A percentile compares a stretch with the other conserved stretches of the same genome.
Evolutionary conservation across 2,888 invertebrate species (phyloP).

Genomic region (Serrognathus titanus): DNA sequence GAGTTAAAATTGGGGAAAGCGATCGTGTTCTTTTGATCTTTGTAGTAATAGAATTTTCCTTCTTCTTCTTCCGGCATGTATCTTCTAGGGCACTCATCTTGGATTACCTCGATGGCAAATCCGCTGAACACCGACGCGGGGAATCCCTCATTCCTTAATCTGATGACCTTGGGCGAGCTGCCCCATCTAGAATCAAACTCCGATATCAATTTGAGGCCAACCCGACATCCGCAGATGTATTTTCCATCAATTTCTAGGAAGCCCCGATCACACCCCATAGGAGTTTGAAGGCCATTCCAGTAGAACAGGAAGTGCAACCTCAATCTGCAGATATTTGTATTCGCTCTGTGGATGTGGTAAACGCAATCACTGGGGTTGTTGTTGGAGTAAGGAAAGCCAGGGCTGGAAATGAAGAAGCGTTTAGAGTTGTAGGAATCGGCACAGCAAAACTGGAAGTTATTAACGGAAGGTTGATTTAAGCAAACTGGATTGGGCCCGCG

Average conservation of each 20-base stretch:
- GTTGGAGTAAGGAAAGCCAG: constrained; percentile 54
- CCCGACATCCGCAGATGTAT: constrained; percentile 57
- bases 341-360: constrained; percentile 51
- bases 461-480: neutral
- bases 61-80: constrained; percentile 26
- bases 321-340: constrained; percentile 52
- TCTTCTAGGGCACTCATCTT: constrained; percentile 53
- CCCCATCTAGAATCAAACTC: constrained; percentile 42
- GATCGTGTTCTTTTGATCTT: constrained; percentile 31
- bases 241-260: constrained; percentile 57
- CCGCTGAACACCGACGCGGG: constrained; percentile 47
- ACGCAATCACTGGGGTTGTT: constrained; percentile 50
- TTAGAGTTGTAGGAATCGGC: constrained; percentile 45
- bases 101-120: constrained; percentile 55
- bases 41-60: constrained; percentile 22
- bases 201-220: constrained; percentile 44
- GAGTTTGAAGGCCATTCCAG: constrained; percentile 47
- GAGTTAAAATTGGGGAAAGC: constrained; percentile 26
- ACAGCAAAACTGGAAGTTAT: constrained; percentile 42
- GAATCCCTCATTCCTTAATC: constrained; percentile 48
- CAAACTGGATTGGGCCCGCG: neutral
- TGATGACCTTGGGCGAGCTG: constrained; percentile 45
- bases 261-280: constrained; percentile 49
- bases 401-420: constrained; percentile 54
- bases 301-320: constrained; percentile 56